A percentile compares a stretch with the other conserved stretches of the same genome.
Evolutionary conservation across 2,113 vertebrate species (phyloP).

Genomic region (Lonchura striata): DNA sequence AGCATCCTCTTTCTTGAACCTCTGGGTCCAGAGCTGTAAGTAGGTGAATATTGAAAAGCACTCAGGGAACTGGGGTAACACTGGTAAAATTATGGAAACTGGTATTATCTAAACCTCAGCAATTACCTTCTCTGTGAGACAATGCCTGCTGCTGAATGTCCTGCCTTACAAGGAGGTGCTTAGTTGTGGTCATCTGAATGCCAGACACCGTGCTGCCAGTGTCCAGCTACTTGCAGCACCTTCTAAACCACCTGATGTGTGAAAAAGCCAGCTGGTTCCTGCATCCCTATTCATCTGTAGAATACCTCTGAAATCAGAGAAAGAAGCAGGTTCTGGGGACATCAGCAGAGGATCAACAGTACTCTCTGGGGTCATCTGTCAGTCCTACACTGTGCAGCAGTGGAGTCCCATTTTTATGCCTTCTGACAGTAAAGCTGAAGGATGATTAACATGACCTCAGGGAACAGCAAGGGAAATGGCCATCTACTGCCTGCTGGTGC

Average conservation of each 20-base stretch:
- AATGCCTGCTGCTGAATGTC: background rate
- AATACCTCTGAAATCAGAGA: background rate
- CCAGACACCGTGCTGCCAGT: background rate
- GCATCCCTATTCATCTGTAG: background rate
- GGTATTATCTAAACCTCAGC: background rate
- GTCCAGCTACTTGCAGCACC: background rate
- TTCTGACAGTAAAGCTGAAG: background rate
- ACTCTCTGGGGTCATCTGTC: background rate
- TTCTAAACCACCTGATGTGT: background rate
- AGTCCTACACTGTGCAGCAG: background rate
- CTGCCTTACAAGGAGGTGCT: background rate
- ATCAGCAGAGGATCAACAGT: background rate
- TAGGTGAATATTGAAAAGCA: background rate
- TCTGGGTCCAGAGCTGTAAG: background rate
- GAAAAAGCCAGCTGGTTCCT: background rate
- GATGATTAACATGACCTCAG: constrained; percentile 36
- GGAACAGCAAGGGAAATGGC: constrained; percentile 24
- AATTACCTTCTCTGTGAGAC: background rate
- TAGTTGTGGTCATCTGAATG: background rate
- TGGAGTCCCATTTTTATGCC: background rate
- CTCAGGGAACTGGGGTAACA: background rate
- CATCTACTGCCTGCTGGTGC: constrained; percentile 26
- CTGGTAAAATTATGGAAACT: background rate
- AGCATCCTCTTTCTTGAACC: background rate
- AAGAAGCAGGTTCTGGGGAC: background rate